Evolutionary conservation across 2,888 invertebrate species (phyloP).

Genomic region (Zygogramma bicolorata): DNA sequence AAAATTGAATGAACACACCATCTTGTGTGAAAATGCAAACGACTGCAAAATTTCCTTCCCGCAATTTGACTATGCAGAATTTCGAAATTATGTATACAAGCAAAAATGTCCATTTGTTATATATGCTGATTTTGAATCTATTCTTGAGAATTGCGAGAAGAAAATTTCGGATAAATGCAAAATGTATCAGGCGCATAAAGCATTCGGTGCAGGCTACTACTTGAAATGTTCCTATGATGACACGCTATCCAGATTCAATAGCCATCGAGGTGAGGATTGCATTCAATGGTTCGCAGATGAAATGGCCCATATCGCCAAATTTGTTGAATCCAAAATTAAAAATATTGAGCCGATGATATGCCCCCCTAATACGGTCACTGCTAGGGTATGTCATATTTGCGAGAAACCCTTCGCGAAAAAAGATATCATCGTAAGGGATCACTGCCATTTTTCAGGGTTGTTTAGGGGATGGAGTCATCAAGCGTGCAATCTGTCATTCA

Average conservation of each 20-base stretch:
- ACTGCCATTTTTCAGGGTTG: not conserved
- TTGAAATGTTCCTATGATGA: constrained; percentile 50
- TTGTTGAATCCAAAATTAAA: constrained; percentile 30
- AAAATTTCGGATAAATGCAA: not conserved
- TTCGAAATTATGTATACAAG: constrained; percentile 20
- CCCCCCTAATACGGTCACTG: not conserved
- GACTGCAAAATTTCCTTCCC: constrained; percentile 27
- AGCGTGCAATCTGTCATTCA: constrained; percentile 57
- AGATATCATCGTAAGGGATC: constrained; percentile 43
- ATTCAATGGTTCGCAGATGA: constrained; percentile 45
- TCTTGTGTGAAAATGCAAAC: constrained; percentile 18
- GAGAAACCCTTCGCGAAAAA: constrained; percentile 23
- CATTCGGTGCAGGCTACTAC: constrained; percentile 48
- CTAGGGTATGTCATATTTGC: not conserved
- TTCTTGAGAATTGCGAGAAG: not conserved
- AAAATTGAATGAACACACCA: constrained; percentile 17
- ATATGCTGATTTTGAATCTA: constrained; percentile 10
- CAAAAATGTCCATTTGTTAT: constrained; percentile 11
- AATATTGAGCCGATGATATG: not conserved
- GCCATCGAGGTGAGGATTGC: constrained; percentile 43
- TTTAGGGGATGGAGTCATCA: constrained; percentile 44
- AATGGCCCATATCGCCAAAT: constrained; percentile 36
- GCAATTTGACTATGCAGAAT: not conserved
- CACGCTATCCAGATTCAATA: not conserved
- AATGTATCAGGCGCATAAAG: constrained; percentile 7